Evolutionary conservation across 2,797 vertebrate genomes (phyloP).

Genomic region (Coendou prehensilis): DNA sequence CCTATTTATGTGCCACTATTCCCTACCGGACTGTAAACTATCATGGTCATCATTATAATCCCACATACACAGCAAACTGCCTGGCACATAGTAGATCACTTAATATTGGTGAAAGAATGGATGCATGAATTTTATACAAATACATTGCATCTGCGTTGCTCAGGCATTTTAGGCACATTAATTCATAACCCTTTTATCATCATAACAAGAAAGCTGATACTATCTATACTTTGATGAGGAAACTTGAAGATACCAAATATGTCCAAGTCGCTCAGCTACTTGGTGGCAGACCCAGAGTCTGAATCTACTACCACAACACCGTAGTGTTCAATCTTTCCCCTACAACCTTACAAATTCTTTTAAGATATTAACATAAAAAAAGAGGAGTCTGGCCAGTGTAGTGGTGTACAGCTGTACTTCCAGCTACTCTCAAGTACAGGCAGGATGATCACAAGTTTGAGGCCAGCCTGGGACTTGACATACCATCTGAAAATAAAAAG

Average conservation of each 20-base stretch:
- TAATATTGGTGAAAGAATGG: constrained; percentile 8
- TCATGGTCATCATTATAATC: not conserved
- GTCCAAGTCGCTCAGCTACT: not conserved
- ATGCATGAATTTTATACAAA: not conserved
- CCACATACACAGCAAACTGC: not conserved
- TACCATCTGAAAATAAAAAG: too few relatives aligned
- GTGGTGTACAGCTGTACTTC: too few relatives aligned
- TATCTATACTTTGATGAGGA: not conserved
- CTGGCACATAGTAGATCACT: not conserved
- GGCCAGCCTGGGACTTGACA: too few relatives aligned
- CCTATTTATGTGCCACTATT: not conserved
- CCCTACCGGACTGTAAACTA: not conserved
- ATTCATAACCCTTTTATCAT: constrained; percentile 51
- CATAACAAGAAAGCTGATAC: not conserved
- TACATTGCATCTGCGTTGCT: not conserved
- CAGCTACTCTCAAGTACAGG: too few relatives aligned
- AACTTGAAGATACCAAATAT: constrained; percentile 21
- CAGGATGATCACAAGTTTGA: too few relatives aligned
- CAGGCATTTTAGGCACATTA: not conserved
- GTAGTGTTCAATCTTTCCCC: not conserved
- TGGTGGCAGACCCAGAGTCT: constrained; percentile 19
- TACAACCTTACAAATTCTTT: not conserved
- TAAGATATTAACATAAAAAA: constrained; percentile 4
- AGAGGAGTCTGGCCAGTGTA: not conserved
- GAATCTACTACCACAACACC: constrained; percentile 28